Evolutionary conservation across 2,113 vertebrate species (phyloP).

Genomic region (Oncorhynchus mykiss): DNA sequence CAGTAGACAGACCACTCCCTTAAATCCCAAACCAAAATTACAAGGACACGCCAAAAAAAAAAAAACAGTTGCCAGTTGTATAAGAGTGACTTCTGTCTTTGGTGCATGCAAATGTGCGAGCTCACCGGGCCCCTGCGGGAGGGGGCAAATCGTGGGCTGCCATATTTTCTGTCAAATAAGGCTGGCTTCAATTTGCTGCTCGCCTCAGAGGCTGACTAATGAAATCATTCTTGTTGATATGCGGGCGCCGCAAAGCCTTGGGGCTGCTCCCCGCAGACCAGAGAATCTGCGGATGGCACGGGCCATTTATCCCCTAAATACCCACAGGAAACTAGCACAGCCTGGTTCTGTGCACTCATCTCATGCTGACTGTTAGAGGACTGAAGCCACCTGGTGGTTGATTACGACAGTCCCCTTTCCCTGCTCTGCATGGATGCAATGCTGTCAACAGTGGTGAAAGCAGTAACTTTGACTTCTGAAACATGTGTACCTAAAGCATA

Average conservation of each 20-base stretch:
- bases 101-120: background rate
- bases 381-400: constrained; percentile 33
- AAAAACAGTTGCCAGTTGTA: no score
- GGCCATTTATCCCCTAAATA: constrained; percentile 27
- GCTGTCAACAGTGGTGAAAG: background rate
- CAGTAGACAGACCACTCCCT: background rate
- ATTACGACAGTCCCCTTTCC: no score
- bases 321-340: constrained; percentile 6
- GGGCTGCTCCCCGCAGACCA: background rate
- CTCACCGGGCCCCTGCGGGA: background rate
- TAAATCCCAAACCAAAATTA: no score
- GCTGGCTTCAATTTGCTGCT: background rate
- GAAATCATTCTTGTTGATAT: background rate
- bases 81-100: background rate
- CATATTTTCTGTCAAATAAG: background rate
- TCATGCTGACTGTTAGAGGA: background rate
- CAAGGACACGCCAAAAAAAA: no score
- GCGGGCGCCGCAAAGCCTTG: background rate
- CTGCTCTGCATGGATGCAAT: no score
- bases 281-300: constrained; percentile 19
- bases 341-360: background rate
- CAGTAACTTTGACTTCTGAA: background rate
- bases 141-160: background rate
- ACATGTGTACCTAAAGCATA: background rate
- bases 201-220: background rate